Percentiles rank a stretch among this genome's conserved stretches.
Evolutionary conservation across 2,888 invertebrate species (phyloP).

Genomic region (Icerya purchasi): DNA sequence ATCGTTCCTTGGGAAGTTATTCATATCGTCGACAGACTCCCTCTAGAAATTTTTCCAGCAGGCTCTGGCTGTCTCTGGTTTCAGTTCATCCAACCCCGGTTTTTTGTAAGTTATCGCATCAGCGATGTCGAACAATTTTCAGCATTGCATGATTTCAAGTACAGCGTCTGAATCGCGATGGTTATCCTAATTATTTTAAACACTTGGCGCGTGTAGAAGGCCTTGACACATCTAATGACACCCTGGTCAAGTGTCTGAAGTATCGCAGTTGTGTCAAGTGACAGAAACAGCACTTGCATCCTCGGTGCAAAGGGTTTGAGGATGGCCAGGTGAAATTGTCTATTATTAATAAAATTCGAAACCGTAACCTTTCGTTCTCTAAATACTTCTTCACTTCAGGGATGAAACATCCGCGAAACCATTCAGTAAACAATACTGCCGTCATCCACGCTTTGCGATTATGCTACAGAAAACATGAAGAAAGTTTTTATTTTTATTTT

Average conservation of each 20-base stretch:
- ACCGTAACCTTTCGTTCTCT: background rate
- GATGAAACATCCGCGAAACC: too few relatives aligned
- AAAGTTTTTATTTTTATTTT: background rate
- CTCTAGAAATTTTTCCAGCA: background rate
- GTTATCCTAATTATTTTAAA: background rate
- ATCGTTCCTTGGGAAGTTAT: background rate
- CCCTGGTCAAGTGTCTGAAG: background rate
- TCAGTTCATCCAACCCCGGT: background rate
- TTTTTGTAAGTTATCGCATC: too few relatives aligned
- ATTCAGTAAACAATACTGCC: too few relatives aligned
- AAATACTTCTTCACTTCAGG: background rate
- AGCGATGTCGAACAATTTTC: too few relatives aligned
- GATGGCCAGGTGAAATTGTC: background rate
- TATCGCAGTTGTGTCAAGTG: background rate
- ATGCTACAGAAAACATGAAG: background rate
- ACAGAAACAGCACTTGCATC: background rate
- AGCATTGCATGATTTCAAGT: background rate
- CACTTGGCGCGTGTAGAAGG: background rate
- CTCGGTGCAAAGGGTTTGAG: background rate
- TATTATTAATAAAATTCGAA: too few relatives aligned
- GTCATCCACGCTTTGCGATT: background rate
- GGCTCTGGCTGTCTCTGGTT: background rate
- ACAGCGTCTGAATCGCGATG: background rate
- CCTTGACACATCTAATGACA: background rate
- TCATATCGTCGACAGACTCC: background rate